These are phyloP conservation scores for Hylaea fasciaria DNA, from an alignment of 2,888 invertebrate species.

Conservation along the genomic window DNA sequence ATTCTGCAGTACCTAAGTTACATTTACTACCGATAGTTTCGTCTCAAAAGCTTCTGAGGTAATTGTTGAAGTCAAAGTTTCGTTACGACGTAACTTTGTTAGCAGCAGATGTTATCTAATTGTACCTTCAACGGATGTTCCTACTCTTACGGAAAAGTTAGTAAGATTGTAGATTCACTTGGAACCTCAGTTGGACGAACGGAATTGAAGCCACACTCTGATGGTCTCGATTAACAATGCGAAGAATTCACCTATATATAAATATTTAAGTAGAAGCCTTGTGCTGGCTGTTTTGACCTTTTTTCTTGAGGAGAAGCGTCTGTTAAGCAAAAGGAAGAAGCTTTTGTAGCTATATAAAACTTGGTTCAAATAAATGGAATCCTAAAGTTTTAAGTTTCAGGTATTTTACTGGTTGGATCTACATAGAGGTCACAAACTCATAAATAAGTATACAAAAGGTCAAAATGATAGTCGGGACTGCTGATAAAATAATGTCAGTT, in stretches of 20 bases:
- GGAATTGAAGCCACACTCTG: conserved; percentile 7
- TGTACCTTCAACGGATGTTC: conserved; percentile 7
- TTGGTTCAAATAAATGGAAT: too few relatives aligned
- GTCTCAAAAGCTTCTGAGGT: conserved; percentile 10
- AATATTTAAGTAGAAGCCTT: not conserved
- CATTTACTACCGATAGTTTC: conserved; percentile 7
- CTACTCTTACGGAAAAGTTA: not conserved
- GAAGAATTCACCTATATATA: not conserved
- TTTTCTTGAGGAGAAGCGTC: too few relatives aligned
- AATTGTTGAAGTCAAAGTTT: conserved; percentile 17
- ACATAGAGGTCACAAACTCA: too few relatives aligned
- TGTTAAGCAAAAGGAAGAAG: too few relatives aligned
- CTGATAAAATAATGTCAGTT: too few relatives aligned
- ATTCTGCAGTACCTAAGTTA: not conserved
- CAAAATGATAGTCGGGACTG: too few relatives aligned
- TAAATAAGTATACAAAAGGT: too few relatives aligned
- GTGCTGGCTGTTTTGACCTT: not conserved
- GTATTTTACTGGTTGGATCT: too few relatives aligned
- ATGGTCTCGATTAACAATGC: not conserved
- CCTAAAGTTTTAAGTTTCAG: too few relatives aligned
- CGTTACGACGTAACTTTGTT: conserved; percentile 10
- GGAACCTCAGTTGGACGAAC: conserved; percentile 1
- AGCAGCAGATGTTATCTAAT: conserved; percentile 14
- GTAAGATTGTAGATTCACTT: not conserved
- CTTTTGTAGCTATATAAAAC: too few relatives aligned